Percentiles rank a stretch among this genome's conserved stretches.
These are phyloP conservation scores for Idaea aversata DNA, from an alignment of 2,888 invertebrate genomes.

Conservation along the genomic window DNA sequence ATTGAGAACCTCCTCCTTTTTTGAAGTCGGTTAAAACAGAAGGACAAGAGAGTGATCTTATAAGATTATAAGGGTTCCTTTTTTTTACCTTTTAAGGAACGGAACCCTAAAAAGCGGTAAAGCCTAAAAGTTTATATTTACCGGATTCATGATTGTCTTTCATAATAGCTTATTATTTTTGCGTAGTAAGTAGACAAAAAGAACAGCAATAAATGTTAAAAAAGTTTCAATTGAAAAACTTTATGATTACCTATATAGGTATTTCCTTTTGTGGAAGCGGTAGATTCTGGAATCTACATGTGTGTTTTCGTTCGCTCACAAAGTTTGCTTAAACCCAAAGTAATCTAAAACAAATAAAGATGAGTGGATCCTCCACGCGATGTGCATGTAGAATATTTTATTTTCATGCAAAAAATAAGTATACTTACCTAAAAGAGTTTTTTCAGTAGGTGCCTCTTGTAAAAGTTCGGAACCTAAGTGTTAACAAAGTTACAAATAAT, in stretches of 20 bases:
- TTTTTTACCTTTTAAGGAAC: too few relatives aligned
- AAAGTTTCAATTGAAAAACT: conserved; percentile 2
- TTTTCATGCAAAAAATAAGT: background rate
- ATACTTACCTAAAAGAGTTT: background rate
- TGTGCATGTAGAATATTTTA: background rate
- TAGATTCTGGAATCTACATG: conserved; percentile 45
- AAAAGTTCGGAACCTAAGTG: background rate
- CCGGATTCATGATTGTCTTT: too few relatives aligned
- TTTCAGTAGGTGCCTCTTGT: background rate
- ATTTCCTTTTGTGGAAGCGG: background rate
- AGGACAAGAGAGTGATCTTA: too few relatives aligned
- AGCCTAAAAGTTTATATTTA: too few relatives aligned
- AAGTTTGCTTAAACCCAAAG: conserved; percentile 67
- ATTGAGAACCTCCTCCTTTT: too few relatives aligned
- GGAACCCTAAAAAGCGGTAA: too few relatives aligned
- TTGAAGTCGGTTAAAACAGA: too few relatives aligned
- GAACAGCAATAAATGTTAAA: background rate
- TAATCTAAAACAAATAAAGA: conserved; percentile 78
- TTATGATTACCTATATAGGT: background rate
- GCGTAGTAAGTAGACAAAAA: background rate
- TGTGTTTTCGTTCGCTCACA: conserved; percentile 52
- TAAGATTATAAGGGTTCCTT: too few relatives aligned
- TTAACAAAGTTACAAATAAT: background rate
- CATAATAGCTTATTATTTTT: too few relatives aligned
- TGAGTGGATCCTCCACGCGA: conserved; percentile 45